Conservation (phyloP, 1,140 invertebrate species). For the Drepana arcuata region DNA sequence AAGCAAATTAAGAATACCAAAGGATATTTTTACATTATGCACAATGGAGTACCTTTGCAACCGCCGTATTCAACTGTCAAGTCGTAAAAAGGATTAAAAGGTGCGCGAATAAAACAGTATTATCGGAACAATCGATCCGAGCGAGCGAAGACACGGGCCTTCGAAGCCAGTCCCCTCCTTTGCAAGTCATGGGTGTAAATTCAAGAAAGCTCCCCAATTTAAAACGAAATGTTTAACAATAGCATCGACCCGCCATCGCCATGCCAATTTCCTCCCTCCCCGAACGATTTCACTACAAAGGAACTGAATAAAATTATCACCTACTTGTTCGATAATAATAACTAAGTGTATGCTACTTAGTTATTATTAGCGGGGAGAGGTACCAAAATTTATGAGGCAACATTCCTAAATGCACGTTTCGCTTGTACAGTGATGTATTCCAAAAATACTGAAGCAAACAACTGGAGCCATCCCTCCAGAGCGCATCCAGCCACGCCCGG, state of each 20-base stretch:
- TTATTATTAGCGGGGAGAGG: too few relatives aligned
- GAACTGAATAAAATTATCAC: slow-evolving; percentile 44
- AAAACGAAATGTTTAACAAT: slow-evolving; percentile 67
- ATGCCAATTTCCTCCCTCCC: slow-evolving; percentile 62
- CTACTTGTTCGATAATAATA: too few relatives aligned
- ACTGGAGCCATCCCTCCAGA: slow-evolving; percentile 16
- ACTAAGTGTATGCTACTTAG: too few relatives aligned
- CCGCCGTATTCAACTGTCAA: slow-evolving; percentile 17
- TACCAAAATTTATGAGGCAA: too few relatives aligned
- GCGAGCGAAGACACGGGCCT: slow-evolving; percentile 21
- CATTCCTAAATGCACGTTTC: too few relatives aligned
- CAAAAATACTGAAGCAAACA: slow-evolving; percentile 12
- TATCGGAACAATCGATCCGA: slow-evolving; percentile 26
- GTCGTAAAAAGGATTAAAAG: slow-evolving; percentile 13
- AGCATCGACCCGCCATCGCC: slow-evolving; percentile 48
- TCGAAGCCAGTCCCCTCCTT: slow-evolving; percentile 20
- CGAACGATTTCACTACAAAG: slow-evolving; percentile 36
- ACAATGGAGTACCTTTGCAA: slow-evolving; percentile 13
- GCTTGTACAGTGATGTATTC: too few relatives aligned
- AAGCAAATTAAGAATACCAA: slow-evolving; percentile 20
- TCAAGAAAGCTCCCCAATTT: slow-evolving; percentile 67
- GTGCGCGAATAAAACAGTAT: slow-evolving; percentile 13
- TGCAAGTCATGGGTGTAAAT: slow-evolving; percentile 68
- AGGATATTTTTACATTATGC: slow-evolving; percentile 5
- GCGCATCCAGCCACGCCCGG: slow-evolving; percentile 22